phyloP scores from a whole-genome alignment of 2,797 vertebrate genomes.

The Malacoctenus gilli region DNA sequence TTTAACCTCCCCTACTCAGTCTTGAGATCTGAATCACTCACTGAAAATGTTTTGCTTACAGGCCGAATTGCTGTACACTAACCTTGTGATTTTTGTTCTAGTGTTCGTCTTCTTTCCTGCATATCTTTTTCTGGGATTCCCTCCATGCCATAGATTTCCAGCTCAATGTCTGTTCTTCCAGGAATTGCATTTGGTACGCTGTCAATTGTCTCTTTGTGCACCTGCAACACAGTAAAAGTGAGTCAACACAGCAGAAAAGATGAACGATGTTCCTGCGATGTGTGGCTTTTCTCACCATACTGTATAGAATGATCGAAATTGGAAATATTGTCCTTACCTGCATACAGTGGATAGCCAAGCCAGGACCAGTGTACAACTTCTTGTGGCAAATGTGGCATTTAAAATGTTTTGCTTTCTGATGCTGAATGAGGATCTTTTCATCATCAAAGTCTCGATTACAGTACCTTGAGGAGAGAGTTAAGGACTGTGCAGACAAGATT shows the following conservation, averaged over 20 bases:
- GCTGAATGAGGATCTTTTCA: slow-evolving; percentile 98
- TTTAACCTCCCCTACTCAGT: no score
- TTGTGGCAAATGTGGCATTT: slow-evolving; percentile 99
- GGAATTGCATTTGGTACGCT: slow-evolving; percentile 98
- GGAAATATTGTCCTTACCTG: slow-evolving; percentile 81
- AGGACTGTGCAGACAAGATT: no score
- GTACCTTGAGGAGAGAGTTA: slow-evolving; percentile 83
- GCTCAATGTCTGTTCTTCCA: slow-evolving; percentile 95
- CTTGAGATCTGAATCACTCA: no score
- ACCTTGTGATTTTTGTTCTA: slow-evolving; percentile 99
- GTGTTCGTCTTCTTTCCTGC: slow-evolving; percentile 91
- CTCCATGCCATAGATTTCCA: slow-evolving; percentile 99
- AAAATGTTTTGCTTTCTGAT: slow-evolving; percentile 99
- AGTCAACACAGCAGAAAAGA: not conserved
- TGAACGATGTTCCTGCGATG: not conserved
- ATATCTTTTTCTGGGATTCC: slow-evolving; percentile 99
- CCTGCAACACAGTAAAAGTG: slow-evolving; percentile 75
- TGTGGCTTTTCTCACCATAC: not conserved
- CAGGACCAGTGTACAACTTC: slow-evolving; percentile 96
- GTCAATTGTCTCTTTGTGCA: slow-evolving; percentile 99
- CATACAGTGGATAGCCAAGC: slow-evolving; percentile 98
- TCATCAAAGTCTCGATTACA: slow-evolving; percentile 99
- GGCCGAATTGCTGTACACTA: no score
- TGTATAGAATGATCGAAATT: not conserved
- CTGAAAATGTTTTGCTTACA: no score